A percentile compares a stretch with the other conserved stretches of the same genome.
These are phyloP conservation scores for Berghia stephanieae DNA, from an alignment of 1,140 invertebrate genomes.

Conservation along the genomic window DNA sequence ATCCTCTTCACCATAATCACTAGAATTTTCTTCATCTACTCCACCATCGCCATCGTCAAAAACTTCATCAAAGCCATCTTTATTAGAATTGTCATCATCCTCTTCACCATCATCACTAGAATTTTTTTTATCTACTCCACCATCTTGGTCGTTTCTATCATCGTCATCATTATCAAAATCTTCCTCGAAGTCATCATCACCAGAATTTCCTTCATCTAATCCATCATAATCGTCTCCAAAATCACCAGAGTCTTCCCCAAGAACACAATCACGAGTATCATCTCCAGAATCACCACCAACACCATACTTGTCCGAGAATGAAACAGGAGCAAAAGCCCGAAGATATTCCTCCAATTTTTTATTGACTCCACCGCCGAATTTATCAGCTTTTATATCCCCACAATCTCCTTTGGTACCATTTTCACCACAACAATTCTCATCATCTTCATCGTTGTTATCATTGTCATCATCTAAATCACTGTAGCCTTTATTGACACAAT, in stretches of 20 bases:
- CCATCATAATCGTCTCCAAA: not conserved
- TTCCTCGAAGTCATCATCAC: constrained; percentile 18
- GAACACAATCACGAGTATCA: constrained; percentile 4
- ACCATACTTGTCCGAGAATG: constrained; percentile 11
- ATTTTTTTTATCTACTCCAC: not conserved
- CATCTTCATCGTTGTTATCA: constrained; percentile 21
- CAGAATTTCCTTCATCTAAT: not conserved
- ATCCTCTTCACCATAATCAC: not conserved
- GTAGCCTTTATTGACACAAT: constrained; percentile 1
- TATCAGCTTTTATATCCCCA: constrained; percentile 20
- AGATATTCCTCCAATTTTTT: not conserved
- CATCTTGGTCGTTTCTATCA: too few species aligned
- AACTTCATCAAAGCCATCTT: not conserved
- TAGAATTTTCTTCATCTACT: not conserved
- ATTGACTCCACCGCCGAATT: constrained; percentile 3
- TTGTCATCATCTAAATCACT: constrained; percentile 22
- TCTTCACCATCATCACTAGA: not conserved
- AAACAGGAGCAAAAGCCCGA: not conserved
- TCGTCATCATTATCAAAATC: not conserved
- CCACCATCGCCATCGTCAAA: not conserved
- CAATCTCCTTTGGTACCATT: constrained; percentile 26
- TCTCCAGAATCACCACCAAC: constrained; percentile 3
- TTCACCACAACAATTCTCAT: constrained; percentile 23
- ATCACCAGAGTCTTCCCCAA: not conserved
- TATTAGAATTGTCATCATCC: not conserved